Conservation (phyloP, 2,888 invertebrate genomes). For the Tetragonula carbonaria region DNA sequence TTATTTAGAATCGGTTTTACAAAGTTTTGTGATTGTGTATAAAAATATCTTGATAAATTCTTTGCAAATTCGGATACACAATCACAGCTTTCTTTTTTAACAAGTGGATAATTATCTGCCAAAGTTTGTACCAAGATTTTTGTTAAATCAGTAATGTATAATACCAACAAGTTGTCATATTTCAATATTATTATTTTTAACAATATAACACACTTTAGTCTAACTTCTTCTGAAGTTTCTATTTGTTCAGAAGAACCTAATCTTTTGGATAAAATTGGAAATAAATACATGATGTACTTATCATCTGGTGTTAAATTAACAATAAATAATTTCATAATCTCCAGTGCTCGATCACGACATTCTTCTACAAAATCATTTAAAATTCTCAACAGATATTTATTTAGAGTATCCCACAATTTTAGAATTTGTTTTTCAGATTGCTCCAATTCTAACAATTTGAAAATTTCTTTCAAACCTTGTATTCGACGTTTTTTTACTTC, state of each 20-base stretch:
- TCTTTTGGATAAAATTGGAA: constrained; percentile 91
- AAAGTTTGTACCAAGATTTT: constrained; percentile 90
- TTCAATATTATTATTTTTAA: constrained; percentile 88
- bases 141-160: constrained; percentile 91
- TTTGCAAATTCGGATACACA: constrained; percentile 89
- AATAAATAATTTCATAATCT: constrained; percentile 86
- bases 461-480: constrained; percentile 86
- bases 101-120: constrained; percentile 91
- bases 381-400: constrained; percentile 84
- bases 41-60: constrained; percentile 89
- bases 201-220: constrained; percentile 88
- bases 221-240: constrained; percentile 92
- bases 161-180: constrained; percentile 86
- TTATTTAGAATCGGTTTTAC: constrained; percentile 90
- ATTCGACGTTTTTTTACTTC: constrained; percentile 87
- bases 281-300: constrained; percentile 90
- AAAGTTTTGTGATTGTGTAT: constrained; percentile 89
- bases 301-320: constrained; percentile 87
- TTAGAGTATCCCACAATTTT: constrained; percentile 82
- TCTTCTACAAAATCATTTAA: constrained; percentile 87
- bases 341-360: constrained; percentile 87
- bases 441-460: constrained; percentile 84
- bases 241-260: constrained; percentile 91
- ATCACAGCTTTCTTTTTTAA: constrained; percentile 91
- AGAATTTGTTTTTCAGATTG: constrained; percentile 84